phyloP scores from a whole-genome alignment of 2,797 vertebrate species.

The Myripristis murdjan region DNA sequence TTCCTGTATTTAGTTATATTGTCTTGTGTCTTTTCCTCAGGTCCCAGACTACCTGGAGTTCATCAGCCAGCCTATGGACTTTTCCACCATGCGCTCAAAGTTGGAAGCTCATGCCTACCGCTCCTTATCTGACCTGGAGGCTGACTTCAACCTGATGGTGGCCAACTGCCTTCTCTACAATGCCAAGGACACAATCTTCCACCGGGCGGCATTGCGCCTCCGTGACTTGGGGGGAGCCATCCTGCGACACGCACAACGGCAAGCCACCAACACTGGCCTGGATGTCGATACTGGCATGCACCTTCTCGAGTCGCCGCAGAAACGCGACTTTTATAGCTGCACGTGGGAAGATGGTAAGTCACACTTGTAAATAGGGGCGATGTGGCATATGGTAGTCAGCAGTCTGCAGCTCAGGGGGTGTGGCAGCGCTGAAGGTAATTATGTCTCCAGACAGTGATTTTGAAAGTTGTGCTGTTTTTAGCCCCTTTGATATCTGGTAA shows the following conservation, averaged over 20 bases:
- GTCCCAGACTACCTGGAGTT: slow-evolving; percentile 99
- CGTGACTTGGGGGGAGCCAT: slow-evolving; percentile 93
- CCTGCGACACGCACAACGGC: slow-evolving; percentile 92
- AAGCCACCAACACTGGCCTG: slow-evolving; percentile 93
- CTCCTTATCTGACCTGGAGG: slow-evolving; percentile 94
- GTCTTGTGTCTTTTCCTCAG: slow-evolving; percentile 70
- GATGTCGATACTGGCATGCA: slow-evolving; percentile 93
- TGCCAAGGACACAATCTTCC: slow-evolving; percentile 96
- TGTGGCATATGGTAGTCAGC: no score
- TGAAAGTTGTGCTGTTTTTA: no score
- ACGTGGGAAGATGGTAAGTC: slow-evolving; percentile 96
- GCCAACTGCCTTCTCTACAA: slow-evolving; percentile 99
- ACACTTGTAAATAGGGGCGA: not conserved
- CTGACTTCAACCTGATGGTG: slow-evolving; percentile 98
- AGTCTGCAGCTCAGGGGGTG: no score
- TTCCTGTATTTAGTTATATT: not conserved
- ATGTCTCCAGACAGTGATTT: no score
- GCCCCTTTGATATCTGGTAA: no score
- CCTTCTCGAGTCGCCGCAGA: slow-evolving; percentile 91
- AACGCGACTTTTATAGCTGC: slow-evolving; percentile 92
- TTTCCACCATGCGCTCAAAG: slow-evolving; percentile 95
- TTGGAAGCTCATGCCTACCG: slow-evolving; percentile 93
- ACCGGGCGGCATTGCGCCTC: slow-evolving; percentile 94
- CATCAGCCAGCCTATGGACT: slow-evolving; percentile 97
- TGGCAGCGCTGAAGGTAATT: no score